These are phyloP conservation scores for Daboia siamensis DNA, from an alignment of 2,113 vertebrate species.

Conservation along the genomic window DNA sequence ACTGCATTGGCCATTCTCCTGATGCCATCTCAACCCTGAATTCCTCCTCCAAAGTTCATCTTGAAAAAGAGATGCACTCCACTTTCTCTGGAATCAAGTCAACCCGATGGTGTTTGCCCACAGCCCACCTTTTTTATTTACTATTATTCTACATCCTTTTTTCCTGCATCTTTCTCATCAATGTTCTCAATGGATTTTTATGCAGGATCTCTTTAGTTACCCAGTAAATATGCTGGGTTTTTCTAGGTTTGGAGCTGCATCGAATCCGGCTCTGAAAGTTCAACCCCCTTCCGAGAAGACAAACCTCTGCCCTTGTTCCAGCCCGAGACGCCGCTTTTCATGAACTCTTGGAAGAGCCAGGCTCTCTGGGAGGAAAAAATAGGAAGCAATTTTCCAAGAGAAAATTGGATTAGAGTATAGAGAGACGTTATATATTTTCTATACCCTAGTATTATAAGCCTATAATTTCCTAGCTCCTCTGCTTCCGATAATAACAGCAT, in stretches of 20 bases:
- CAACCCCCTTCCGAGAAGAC: not conserved
- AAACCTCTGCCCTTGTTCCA: not conserved
- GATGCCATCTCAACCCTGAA: no score
- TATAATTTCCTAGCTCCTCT: not conserved
- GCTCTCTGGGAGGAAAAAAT: not conserved
- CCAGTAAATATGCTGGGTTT: not conserved
- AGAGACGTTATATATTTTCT: not conserved
- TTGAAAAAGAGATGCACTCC: not conserved
- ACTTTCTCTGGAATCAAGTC: not conserved
- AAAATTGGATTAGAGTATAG: not conserved
- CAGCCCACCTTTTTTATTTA: no score
- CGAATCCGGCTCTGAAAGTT: not conserved
- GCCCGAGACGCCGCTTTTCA: not conserved
- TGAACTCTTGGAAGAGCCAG: not conserved
- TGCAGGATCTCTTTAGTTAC: not conserved
- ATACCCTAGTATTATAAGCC: constrained; percentile 21
- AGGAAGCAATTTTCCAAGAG: not conserved
- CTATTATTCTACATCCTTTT: not conserved
- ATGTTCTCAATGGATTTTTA: not conserved
- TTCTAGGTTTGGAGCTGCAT: not conserved
- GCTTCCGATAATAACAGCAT: not conserved
- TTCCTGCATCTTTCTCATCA: not conserved
- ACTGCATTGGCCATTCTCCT: not conserved
- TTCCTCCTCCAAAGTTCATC: not conserved
- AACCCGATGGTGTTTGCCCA: not conserved